These are phyloP conservation scores for Macrobrachium rosenbergii DNA, from an alignment of 1,140 invertebrate genomes.

Conservation along the genomic window DNA sequence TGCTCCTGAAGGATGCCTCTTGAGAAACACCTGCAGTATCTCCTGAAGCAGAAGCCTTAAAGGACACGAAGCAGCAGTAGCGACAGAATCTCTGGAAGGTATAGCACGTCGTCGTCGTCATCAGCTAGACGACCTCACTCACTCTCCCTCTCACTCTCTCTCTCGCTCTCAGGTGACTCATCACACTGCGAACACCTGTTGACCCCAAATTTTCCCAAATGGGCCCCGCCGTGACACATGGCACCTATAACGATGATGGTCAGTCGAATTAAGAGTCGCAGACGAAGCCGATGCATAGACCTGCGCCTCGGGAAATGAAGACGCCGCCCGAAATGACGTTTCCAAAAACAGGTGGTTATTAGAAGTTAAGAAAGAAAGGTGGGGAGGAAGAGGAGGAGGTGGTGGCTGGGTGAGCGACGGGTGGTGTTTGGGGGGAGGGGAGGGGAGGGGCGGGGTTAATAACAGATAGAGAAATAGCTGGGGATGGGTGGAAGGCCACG, in stretches of 20 bases:
- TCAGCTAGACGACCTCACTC: too few relatives aligned
- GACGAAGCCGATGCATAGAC: not conserved
- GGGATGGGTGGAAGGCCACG: not conserved
- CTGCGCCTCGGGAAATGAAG: too few relatives aligned
- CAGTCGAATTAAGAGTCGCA: not conserved
- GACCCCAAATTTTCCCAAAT: too few relatives aligned
- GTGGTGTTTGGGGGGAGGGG: not conserved
- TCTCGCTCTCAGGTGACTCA: not conserved
- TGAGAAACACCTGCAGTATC: too few relatives aligned
- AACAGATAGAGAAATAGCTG: not conserved
- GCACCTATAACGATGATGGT: not conserved
- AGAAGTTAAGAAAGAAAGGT: not conserved
- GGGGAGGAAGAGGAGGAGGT: not conserved
- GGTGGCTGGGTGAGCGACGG: not conserved
- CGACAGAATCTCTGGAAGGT: too few relatives aligned
- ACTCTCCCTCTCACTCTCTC: too few relatives aligned
- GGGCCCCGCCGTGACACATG: not conserved
- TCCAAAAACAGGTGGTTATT: not conserved
- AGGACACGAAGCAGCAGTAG: too few relatives aligned
- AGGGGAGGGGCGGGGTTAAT: not conserved
- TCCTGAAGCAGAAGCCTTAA: too few relatives aligned
- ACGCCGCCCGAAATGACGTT: too few relatives aligned
- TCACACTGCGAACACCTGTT: not conserved
- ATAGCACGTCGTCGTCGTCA: too few relatives aligned
- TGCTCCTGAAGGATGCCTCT: too few relatives aligned